These are phyloP conservation scores for Apotomis turbidana DNA, from an alignment of 2,888 invertebrate species.

Conservation along the genomic window DNA sequence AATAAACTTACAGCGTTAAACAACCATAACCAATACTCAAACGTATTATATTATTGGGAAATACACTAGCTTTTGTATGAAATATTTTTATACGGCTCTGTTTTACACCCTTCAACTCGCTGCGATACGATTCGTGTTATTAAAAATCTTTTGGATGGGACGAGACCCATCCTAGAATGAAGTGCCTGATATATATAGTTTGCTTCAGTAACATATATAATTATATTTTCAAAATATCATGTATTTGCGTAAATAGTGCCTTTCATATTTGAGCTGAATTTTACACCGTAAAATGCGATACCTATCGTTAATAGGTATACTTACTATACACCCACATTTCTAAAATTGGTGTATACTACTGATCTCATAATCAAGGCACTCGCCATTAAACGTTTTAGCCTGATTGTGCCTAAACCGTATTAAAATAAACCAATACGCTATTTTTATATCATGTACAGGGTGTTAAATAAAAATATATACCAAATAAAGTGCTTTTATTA, in stretches of 20 bases:
- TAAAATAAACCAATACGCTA: conserved; percentile 66
- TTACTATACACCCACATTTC: conserved; percentile 19
- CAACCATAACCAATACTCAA: conserved; percentile 72
- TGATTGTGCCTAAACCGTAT: conserved; percentile 72
- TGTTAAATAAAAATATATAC: conserved; percentile 74
- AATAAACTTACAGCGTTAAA: conserved; percentile 73
- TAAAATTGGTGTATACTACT: conserved; percentile 56
- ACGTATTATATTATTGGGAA: conserved; percentile 42
- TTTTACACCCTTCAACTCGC: conserved; percentile 19
- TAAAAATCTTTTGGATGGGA: conserved; percentile 5
- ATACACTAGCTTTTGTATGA: conserved; percentile 21
- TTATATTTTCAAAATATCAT: conserved; percentile 23
- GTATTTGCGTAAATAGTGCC: conserved; percentile 42
- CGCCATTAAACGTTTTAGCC: conserved; percentile 66
- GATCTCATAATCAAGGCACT: conserved; percentile 76
- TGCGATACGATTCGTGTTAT: conserved; percentile 3
- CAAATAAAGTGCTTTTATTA: conserved; percentile 80
- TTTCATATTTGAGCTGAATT: conserved; percentile 42
- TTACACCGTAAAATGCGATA: conserved; percentile 30
- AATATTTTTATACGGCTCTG: conserved; percentile 34
- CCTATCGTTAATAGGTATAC: conserved; percentile 10
- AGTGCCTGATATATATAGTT: conserved; percentile 37
- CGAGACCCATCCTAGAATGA: conserved; percentile 11
- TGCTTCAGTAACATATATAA: conserved; percentile 18
- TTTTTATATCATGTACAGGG: conserved; percentile 82